Conservation (phyloP, 2,888 invertebrate genomes). For the Eupithecia subumbrata region DNA sequence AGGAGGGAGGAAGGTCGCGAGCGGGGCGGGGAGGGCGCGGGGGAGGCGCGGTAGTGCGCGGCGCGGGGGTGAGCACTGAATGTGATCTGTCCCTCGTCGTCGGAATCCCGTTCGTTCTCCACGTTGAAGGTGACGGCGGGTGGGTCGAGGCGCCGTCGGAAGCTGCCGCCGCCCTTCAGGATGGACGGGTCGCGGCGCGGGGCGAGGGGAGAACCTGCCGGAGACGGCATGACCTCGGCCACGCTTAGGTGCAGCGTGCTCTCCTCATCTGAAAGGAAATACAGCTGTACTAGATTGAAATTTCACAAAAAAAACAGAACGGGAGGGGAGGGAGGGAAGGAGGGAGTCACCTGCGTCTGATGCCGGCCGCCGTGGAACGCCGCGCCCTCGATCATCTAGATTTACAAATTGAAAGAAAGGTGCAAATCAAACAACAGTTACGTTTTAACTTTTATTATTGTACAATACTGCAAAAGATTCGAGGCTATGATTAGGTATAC, state of each 20-base stretch:
- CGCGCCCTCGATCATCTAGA: conserved; percentile 26
- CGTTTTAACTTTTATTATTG: conserved; percentile 62
- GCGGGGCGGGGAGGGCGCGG: conserved; percentile 49
- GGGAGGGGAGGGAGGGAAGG: conserved; percentile 31
- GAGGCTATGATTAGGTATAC: conserved; percentile 3
- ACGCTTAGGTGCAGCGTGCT: conserved; percentile 57
- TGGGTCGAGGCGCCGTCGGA: conserved; percentile 61
- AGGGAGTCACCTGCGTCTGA: conserved; percentile 39
- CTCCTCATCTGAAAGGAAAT: conserved; percentile 73
- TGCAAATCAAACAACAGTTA: conserved; percentile 67
- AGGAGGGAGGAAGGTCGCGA: conserved; percentile 67
- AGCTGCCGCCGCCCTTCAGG: conserved; percentile 62
- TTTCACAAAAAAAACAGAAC: conserved; percentile 12
- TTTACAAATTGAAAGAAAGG: conserved; percentile 43
- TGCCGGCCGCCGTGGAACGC: conserved; percentile 31
- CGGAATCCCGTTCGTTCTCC: conserved; percentile 74
- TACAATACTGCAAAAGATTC: conserved; percentile 33
- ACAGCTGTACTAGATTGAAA: conserved; percentile 42
- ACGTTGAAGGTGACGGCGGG: conserved; percentile 80
- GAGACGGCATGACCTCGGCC: conserved; percentile 49
- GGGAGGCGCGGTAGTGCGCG: conserved; percentile 44
- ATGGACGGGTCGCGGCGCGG: conserved; percentile 68
- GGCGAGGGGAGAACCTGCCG: conserved; percentile 58
- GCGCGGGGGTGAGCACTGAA: conserved; percentile 67
- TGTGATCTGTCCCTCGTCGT: conserved; percentile 76